A percentile compares a stretch with the other conserved stretches of the same genome.
phyloP scores from a whole-genome alignment of 1,140 invertebrate species.

The Drosophila teissieri region DNA sequence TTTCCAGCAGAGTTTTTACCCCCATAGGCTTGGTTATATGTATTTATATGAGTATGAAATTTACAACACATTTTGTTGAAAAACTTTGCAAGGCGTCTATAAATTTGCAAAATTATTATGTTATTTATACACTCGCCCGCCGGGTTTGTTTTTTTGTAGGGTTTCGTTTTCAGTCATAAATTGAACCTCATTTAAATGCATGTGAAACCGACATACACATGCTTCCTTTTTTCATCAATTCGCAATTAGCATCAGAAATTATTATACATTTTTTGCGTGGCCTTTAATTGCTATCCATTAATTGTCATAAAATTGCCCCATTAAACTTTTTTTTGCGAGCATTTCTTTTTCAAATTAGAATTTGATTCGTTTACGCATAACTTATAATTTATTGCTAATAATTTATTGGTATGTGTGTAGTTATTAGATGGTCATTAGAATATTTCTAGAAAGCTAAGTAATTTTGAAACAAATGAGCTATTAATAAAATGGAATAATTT shows the following conservation, averaged over 20 bases:
- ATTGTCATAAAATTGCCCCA: constrained; percentile 20
- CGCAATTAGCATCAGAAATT: constrained; percentile 43
- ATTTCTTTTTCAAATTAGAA: neutral
- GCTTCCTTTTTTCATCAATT: constrained; percentile 41
- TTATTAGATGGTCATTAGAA: neutral
- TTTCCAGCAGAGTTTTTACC: constrained; percentile 21
- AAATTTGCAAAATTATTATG: constrained; percentile 14
- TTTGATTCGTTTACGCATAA: neutral
- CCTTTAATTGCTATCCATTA: constrained; percentile 26
- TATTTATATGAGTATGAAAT: constrained; percentile 1
- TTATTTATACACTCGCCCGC: constrained; percentile 8
- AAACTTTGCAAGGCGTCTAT: constrained; percentile 18
- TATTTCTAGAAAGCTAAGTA: neutral
- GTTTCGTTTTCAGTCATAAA: constrained; percentile 59
- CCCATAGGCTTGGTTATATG: neutral
- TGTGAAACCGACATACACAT: constrained; percentile 42
- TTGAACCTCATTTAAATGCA: constrained; percentile 73
- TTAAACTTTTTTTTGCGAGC: neutral
- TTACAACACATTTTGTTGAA: constrained; percentile 7
- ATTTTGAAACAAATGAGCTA: too few species aligned
- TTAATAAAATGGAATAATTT: too few species aligned
- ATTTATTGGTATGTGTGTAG: neutral
- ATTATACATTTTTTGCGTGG: constrained; percentile 10
- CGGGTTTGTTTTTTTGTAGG: neutral
- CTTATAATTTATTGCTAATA: neutral